A percentile compares a stretch with the other conserved stretches of the same genome.
Evolutionary conservation across 2,113 vertebrate genomes (phyloP).

Genomic region (Scatophagus argus): DNA sequence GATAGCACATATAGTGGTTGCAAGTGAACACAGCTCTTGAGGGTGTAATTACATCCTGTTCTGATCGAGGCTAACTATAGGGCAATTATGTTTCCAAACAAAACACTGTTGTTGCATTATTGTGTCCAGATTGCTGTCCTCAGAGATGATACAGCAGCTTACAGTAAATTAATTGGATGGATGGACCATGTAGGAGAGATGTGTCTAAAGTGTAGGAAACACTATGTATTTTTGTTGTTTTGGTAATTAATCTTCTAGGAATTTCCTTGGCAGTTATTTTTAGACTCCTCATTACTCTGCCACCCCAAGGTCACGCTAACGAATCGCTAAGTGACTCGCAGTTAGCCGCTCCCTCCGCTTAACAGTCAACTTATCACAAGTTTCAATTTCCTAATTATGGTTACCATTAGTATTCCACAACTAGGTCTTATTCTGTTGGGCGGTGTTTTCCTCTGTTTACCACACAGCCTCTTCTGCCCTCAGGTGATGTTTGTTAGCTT

Average conservation of each 20-base stretch:
- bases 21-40: constrained; percentile 26
- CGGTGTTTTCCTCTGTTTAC: background rate
- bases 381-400: constrained; percentile 57
- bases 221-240: constrained; percentile 32
- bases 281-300: constrained; percentile 58
- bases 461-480: background rate
- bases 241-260: constrained; percentile 68
- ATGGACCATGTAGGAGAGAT: constrained; percentile 2
- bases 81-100: constrained; percentile 61
- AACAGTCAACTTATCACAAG: constrained; percentile 46
- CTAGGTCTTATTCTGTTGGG: constrained; percentile 11
- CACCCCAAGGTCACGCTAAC: constrained; percentile 59
- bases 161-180: constrained; percentile 61
- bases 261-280: constrained; percentile 44
- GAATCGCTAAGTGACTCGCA: constrained; percentile 42
- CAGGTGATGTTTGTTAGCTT: background rate
- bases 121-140: constrained; percentile 45
- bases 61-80: constrained; percentile 52
- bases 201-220: constrained; percentile 45
- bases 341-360: constrained; percentile 40
- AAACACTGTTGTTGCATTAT: constrained; percentile 47
- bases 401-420: constrained; percentile 48
- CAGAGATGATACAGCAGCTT: constrained; percentile 54
- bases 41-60: constrained; percentile 57
- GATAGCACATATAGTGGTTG: background rate